Evolutionary conservation across 1,140 invertebrate genomes (phyloP).

Genomic region (Steinernema khuongi): DNA sequence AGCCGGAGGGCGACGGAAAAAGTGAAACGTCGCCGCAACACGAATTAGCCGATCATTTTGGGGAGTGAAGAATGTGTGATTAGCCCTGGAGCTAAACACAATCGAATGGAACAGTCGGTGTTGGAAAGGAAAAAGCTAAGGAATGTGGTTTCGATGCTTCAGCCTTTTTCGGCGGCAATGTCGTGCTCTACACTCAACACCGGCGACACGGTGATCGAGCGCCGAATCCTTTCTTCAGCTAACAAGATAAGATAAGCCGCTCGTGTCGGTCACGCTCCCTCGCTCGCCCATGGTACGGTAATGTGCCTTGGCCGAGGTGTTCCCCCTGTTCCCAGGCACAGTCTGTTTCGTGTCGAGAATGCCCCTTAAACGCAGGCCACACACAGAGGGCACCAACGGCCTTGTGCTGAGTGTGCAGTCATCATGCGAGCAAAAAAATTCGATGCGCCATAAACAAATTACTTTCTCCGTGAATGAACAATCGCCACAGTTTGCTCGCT

Average conservation of each 20-base stretch:
- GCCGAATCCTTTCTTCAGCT: not conserved
- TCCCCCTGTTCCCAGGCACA: not conserved
- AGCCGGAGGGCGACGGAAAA: not conserved
- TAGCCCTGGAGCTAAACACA: not conserved
- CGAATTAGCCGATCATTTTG: conserved; percentile 13
- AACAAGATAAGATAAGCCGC: conserved; percentile 8
- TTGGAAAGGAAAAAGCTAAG: not conserved
- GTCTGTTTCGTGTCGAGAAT: not conserved
- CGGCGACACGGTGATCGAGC: not conserved
- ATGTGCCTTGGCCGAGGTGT: not conserved
- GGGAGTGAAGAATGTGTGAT: not conserved
- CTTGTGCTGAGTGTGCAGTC: not conserved
- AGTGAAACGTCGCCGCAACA: conserved; percentile 6
- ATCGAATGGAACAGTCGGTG: not conserved
- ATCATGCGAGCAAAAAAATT: not conserved
- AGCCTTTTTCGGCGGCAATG: not conserved
- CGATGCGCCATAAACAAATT: conserved; percentile 10
- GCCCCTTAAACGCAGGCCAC: too few species aligned
- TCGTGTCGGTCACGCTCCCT: not conserved
- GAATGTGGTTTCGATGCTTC: not conserved
- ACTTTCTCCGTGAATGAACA: conserved; percentile 10
- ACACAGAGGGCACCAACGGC: not conserved
- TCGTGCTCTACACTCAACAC: not conserved
- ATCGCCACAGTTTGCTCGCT: not conserved
- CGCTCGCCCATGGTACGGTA: not conserved